Base-by-base conservation (phyloP, 2,113 vertebrate genomes). In the Nettapus auritus region DNA sequence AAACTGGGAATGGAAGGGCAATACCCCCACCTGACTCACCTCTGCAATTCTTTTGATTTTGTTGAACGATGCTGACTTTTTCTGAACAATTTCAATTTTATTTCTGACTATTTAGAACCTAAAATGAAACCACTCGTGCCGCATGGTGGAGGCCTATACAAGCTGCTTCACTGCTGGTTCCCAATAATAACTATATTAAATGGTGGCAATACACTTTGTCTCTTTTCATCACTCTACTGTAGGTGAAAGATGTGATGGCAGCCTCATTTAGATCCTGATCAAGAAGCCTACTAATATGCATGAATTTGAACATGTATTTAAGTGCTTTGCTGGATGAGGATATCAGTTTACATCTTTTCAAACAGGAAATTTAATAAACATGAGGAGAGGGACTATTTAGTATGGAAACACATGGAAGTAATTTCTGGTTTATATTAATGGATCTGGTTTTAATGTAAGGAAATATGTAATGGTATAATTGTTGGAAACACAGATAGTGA, bases 391-490 rank as follows among this genome's bases (percentile, higher is more conserved):
- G 17, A 91, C 33, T 87, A 71, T 89, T 91, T 94, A 76, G 19
- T 80, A 40, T 59, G 14, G n/a, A 73, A 94, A 73, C 78, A 85
- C 36, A 38, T 89, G 78, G 87, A 95, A 94, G 22, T 73, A 76
- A 88, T 91, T 95, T 74, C 67, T 94, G 53, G 13, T 82, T 92
- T 92, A 36, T 87, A 82, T 89, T 87, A 82, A 94, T 76, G 80
- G 26, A 29, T 60, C 33, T 86, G 77, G 1, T 68, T 86, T 91
- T 66, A 85, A 38, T 82, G 67, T 67, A 70, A 85, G 25, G 92
- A 92, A 87, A 82, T 93, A 82, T 69, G 60, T 74, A 77, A 59
- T 78, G 64, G 38, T 76, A 28, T 81, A 88, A 84, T 80, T 44
- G 14, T 85, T 94, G 63, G 80, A 92, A 91, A 91, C 48, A 12